phyloP scores from a whole-genome alignment of 2,797 vertebrate genomes.

The Saxicola maurus region DNA sequence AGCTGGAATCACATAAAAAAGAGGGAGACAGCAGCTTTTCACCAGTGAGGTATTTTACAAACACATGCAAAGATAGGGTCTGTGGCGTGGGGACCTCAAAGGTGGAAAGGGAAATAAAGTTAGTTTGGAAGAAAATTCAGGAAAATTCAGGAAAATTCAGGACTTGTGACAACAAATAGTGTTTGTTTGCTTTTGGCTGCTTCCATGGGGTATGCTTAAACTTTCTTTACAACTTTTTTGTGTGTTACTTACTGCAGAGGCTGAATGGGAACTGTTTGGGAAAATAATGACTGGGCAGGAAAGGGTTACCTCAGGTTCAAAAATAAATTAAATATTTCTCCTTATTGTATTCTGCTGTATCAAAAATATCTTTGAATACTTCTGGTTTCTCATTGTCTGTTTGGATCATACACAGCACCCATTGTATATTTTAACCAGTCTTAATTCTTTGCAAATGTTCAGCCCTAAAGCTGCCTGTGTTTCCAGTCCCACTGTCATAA shows the following conservation, averaged over 20 bases:
- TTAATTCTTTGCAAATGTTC: constrained; percentile 59
- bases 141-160: too few relatives aligned
- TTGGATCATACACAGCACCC: constrained; percentile 10
- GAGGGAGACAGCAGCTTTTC: neutral
- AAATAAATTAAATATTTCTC: neutral
- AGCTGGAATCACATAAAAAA: neutral
- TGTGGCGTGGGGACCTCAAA: neutral
- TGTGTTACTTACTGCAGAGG: neutral
- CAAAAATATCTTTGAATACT: constrained; percentile 35
- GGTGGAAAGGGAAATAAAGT: neutral
- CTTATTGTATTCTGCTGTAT: constrained; percentile 7
- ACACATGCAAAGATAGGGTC: neutral
- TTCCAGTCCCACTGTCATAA: constrained; percentile 29
- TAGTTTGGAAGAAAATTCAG: neutral
- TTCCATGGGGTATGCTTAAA: neutral
- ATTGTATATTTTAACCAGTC: constrained; percentile 17
- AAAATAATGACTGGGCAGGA: neutral
- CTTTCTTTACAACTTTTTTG: neutral
- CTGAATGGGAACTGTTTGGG: neutral
- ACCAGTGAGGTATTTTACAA: neutral
- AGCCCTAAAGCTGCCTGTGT: neutral
- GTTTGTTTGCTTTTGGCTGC: neutral
- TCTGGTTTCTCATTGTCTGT: constrained; percentile 43
- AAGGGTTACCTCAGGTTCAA: neutral
- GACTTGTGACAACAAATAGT: neutral